phyloP scores from a whole-genome alignment of 2,113 vertebrate genomes.

The Panthera tigris region DNA sequence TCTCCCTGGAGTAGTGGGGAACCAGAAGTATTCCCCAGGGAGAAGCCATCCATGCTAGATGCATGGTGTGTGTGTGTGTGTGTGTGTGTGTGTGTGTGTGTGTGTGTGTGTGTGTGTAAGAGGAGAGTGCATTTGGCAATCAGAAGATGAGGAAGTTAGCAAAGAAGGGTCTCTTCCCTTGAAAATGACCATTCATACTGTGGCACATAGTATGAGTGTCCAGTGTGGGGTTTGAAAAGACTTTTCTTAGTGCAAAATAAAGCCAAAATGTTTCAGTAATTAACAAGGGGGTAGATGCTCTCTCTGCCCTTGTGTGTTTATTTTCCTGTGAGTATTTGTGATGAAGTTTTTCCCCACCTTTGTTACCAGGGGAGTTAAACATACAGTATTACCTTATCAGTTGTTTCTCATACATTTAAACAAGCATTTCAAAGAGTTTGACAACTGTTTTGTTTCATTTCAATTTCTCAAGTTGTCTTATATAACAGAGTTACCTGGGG shows the following conservation, averaged over 20 bases:
- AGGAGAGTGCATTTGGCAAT: background rate
- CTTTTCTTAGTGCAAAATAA: background rate
- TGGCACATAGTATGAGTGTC: rapidly evolving
- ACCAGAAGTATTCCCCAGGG: background rate
- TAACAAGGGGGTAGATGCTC: background rate
- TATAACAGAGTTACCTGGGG: background rate
- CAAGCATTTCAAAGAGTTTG: background rate
- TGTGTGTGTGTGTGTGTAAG: background rate
- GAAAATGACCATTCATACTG: background rate
- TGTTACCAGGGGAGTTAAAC: background rate
- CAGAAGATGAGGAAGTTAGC: background rate
- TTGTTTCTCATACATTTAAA: slow-evolving; percentile 7
- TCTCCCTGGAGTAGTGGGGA: background rate
- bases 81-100: background rate
- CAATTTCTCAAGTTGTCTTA: slow-evolving; percentile 45
- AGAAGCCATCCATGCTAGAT: background rate
- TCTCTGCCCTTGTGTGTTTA: background rate
- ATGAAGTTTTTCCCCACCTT: background rate
- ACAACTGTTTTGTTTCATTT: background rate
- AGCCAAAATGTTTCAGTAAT: background rate
- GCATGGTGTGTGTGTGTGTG: background rate
- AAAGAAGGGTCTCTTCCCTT: background rate
- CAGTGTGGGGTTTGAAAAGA: background rate
- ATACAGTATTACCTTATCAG: background rate
- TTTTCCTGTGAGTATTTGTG: background rate